Base-by-base conservation (phyloP, 1,140 invertebrate genomes). In the Brachionus plicatilis region DNA sequence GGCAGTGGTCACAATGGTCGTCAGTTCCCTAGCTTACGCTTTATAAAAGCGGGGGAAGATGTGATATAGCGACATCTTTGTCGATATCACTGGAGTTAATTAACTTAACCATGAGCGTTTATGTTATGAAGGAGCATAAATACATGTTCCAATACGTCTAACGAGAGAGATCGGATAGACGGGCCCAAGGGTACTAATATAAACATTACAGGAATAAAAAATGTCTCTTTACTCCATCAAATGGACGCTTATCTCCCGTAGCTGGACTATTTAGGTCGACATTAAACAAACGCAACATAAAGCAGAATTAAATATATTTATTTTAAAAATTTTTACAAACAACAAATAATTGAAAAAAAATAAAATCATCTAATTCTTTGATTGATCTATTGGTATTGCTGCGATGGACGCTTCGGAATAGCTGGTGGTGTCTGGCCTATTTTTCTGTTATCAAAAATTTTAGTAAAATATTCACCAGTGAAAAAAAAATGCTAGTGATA, bases 401-500 rank as follows among this genome's bases (percentile, higher is more conserved):
- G 72, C 20, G 72, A 76, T 27, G 72, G 72, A 53, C 72, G 72
- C 27, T 76, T 76, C 27, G 72, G 72, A 50, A 76, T 76, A n/a
- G 33, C 72, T 37, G 72, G 72, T 27, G 72, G 72, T 14, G 41
- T 47, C 53, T 50, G 72, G 27, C 72, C 72, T 76, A 76, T 76
- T 76, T 76, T 76, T 27, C 72, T 76, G 33, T 47, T 76, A 27
- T 50, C 20, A 76, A 50, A 41, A 72, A 9, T 27, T 27, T 50
- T 27, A 50, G 12, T 50, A 50, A 12, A 27, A 76, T 47, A 50
- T 53, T 29, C 27, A 50, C 27, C 24, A 9, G 47, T 47, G n/a
- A 76, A 24, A 11, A 47, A 24, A 9, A 76, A 17, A n/a, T 37
- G 33, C 33, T 37, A 37, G 4, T 37, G 1, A 37, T 27, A 20